These are phyloP conservation scores for Mus pahari DNA, from an alignment of 2,113 vertebrate genomes.

Conservation along the genomic window DNA sequence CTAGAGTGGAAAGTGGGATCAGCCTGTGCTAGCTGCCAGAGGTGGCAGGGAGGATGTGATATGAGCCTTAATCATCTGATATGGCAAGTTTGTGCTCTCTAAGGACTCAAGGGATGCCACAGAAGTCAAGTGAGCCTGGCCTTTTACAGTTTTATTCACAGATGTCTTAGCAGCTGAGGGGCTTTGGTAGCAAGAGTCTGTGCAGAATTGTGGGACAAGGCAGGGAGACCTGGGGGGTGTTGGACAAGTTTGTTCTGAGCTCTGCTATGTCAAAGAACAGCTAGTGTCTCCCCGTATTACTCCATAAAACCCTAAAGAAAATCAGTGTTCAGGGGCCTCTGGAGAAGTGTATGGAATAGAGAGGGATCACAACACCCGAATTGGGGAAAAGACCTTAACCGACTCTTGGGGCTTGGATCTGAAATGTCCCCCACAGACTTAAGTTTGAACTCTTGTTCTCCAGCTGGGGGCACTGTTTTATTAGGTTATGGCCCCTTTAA, in stretches of 20 bases:
- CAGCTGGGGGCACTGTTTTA: neutral
- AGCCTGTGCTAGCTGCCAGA: neutral
- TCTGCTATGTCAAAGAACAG: accelerated
- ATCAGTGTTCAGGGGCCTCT: neutral
- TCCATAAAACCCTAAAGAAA: neutral
- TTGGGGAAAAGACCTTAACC: neutral
- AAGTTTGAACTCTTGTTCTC: neutral
- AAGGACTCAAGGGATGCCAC: neutral
- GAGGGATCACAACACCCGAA: neutral
- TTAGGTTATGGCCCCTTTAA: neutral
- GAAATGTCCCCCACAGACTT: neutral
- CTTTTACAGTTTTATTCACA: neutral
- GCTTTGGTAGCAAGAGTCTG: neutral
- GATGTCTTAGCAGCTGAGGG: neutral
- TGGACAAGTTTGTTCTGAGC: neutral
- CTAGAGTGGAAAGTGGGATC: neutral
- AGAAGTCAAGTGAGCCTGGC: neutral
- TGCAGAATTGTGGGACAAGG: no score
- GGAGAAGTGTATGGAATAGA: neutral
- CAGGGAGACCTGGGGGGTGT: neutral
- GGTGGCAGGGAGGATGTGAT: accelerated
- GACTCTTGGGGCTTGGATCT: neutral
- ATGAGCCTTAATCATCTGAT: neutral
- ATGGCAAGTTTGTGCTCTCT: neutral
- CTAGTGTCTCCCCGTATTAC: neutral